Evolutionary conservation across 2,888 invertebrate species (phyloP), one percentile per base, ranked within the genome.

Genomic region (Rotaria sp.): DNA sequence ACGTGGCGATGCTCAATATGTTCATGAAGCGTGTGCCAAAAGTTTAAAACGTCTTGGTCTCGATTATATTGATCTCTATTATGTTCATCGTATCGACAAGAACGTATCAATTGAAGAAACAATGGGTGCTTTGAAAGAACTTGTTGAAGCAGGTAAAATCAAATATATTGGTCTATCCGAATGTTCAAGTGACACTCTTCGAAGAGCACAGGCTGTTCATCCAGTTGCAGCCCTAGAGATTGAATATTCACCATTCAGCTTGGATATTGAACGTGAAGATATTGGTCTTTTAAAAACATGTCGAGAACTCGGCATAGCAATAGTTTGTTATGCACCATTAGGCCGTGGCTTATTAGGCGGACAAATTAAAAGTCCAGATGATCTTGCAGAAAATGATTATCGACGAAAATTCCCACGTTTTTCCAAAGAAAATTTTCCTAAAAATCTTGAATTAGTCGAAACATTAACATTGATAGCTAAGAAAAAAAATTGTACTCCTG

Each of bases 31-130:
- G 3, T n/a, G 26, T 30, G 59, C 26, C 26, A 59, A 59, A 59
- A 59, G 59, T 15, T 88, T 90, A 84, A 75, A 88, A 74, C 88
- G 88, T 26, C 88, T 90, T 45, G 85, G 87, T 48, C 87, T 89
- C 7, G 88, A 89, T 41, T 90, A 90, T 86, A 88, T 90, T 7
- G 90, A 90, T 87, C 87, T 90, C 85, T 89, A 88, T 84, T 88
- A 90, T 0, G 88, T 90, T 26, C 90, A 90, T 87, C 90, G 90
- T 13, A 59, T 59, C 21, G 59, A 59, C n/a, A 59, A 59, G n/a
- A n/a, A 7, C 13, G n/a, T 59, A n/a, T 24, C 59, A 13, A 59
- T 59, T n/a, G 59, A 50, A 50, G 50, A 50, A 50, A 50, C 50
- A 2, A 11, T 50, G 50, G 50, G 18, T 15, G 50, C 50, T 10